Evolutionary conservation across 1,140 invertebrate species (phyloP), one percentile per base, ranked within the genome.

Genomic region (Paramacrobiotus metropolitanus): DNA sequence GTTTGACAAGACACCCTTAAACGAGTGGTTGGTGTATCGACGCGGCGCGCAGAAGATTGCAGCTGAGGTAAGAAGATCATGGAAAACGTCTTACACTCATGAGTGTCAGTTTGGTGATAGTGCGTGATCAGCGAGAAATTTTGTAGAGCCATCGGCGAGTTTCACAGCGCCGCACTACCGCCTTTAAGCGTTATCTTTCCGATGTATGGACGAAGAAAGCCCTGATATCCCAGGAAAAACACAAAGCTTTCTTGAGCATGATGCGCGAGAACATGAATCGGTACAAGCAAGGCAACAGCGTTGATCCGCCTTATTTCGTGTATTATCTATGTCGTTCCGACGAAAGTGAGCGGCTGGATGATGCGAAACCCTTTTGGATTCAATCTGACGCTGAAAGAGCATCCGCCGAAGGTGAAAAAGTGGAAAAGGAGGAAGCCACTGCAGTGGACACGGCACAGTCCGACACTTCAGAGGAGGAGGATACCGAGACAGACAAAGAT

Each of bases 1-100:
- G 61, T n/a, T 65, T 62, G 21, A 67, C 60, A 30, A 29, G 31
- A 21, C 31, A n/a, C 29, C 21, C 29, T 29, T 44, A 30, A 24
- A 20, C 21, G 21, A 62, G 28, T 61, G n/a, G 21, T 28, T 24
- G n/a, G 30, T 60, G 4, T 60, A 60, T 29, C 60, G 30, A 15
- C 60, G 60, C 29, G 60, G 31, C 29, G 55, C 60, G 4, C 30
- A 20, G 21, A 24, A 34, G 29, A 21, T 21, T 9, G 60, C 48
- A 15, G 24, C 4, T 20, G 48, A 55, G 15, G 48, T 55, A 55
- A 55, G 48, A n/a, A 9, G n/a, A n/a, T 55, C 15, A 55, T 20
- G 9, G 4, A n/a, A n/a, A n/a, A n/a, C n/a, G n/a, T n/a, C n/a
- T n/a, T n/a, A n/a, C n/a, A n/a, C n/a, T n/a, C n/a, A n/a, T n/a